Evolutionary conservation across 1,140 invertebrate species (phyloP).

Genomic region (Zophobas atratus): DNA sequence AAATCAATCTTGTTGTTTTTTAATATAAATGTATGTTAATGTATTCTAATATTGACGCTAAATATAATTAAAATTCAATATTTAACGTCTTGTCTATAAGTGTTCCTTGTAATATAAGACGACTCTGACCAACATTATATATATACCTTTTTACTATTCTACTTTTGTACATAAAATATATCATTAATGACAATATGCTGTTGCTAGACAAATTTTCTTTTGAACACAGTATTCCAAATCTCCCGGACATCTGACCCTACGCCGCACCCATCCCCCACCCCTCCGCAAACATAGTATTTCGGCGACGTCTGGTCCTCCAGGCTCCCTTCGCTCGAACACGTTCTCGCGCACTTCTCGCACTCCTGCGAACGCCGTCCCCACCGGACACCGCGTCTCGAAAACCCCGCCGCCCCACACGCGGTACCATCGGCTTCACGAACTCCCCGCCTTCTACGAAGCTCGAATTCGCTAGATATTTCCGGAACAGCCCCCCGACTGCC

Average conservation of each 20-base stretch:
- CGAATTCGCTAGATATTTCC: conserved; percentile 10
- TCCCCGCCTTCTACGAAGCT: conserved; percentile 12
- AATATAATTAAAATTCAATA: conserved; percentile 62
- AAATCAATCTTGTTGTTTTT: conserved; percentile 62
- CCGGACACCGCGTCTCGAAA: too few relatives aligned
- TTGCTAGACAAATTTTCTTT: conserved; percentile 40
- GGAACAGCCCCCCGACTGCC: background rate
- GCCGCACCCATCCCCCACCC: background rate
- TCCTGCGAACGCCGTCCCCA: too few relatives aligned
- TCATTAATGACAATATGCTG: conserved; percentile 42
- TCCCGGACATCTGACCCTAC: background rate
- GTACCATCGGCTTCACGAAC: background rate
- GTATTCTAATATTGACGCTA: conserved; percentile 61
- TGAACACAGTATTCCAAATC: conserved; percentile 26
- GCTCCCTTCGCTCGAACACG: too few relatives aligned
- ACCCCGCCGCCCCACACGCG: too few relatives aligned
- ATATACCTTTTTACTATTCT: conserved; percentile 43
- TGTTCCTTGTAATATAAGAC: conserved; percentile 51
- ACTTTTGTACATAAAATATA: conserved; percentile 43
- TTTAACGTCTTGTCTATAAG: conserved; percentile 55
- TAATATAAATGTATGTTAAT: conserved; percentile 64
- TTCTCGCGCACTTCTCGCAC: too few relatives aligned
- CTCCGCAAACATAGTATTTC: background rate
- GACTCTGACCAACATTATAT: conserved; percentile 41
- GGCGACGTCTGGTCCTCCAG: too few relatives aligned